Evolutionary conservation across 2,797 vertebrate species (phyloP).

Genomic region (Thamnophis elegans): DNA sequence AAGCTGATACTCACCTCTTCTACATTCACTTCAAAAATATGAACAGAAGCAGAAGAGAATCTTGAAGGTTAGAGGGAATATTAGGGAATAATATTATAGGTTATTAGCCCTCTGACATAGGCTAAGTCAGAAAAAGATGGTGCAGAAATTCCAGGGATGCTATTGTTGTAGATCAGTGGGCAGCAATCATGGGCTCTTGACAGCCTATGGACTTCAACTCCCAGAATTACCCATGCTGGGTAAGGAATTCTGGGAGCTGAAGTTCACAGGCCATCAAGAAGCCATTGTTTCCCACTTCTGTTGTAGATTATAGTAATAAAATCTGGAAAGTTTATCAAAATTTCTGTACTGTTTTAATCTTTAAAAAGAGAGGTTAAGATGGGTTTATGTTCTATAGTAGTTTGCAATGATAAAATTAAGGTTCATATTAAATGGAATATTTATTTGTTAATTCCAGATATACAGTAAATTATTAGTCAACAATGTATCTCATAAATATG

Average conservation of each 20-base stretch:
- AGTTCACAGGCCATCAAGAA: neutral
- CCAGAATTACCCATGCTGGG: too few species aligned
- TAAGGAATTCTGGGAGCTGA: neutral
- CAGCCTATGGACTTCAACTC: neutral
- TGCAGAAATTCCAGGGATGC: neutral
- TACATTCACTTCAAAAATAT: neutral
- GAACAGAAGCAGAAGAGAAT: neutral
- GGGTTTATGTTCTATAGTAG: neutral
- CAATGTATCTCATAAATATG: neutral
- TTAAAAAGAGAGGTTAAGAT: neutral
- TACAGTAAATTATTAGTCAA: neutral
- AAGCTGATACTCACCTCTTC: neutral
- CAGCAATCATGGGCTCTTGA: neutral
- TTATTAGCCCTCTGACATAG: neutral
- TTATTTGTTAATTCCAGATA: neutral
- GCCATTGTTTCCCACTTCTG: neutral
- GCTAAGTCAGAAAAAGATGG: neutral
- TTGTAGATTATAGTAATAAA: neutral
- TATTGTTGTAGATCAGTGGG: neutral
- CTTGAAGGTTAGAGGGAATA: neutral
- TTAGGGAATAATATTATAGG: neutral
- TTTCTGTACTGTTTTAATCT: neutral
- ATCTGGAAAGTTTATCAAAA: neutral
- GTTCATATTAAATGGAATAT: neutral
- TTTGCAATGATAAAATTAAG: neutral